Conservation (phyloP, 1,140 invertebrate genomes). For the Lamellibrachia luymesi region DNA sequence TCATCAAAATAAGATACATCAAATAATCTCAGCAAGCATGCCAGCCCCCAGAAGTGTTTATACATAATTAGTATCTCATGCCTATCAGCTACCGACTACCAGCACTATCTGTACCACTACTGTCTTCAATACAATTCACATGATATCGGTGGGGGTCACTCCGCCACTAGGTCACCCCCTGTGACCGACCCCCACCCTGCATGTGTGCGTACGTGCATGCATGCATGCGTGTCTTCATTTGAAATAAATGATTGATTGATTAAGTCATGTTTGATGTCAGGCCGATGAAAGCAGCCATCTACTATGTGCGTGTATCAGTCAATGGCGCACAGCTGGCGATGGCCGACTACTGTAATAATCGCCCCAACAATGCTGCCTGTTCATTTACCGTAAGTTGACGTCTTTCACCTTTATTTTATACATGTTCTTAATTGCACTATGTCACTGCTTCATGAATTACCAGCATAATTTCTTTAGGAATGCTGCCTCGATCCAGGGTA, state of each 20-base stretch:
- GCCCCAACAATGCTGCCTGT: neutral
- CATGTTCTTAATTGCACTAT: neutral
- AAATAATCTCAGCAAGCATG: no score
- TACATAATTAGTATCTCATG: no score
- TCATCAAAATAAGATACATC: no score
- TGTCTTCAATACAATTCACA: no score
- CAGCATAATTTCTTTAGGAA: neutral
- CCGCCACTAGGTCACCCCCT: no score
- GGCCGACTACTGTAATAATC: neutral
- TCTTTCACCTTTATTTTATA: neutral
- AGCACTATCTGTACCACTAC: no score
- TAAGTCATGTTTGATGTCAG: neutral
- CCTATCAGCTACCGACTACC: no score
- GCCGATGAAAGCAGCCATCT: neutral
- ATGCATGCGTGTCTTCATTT: neutral
- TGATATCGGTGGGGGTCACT: no score
- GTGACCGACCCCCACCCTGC: no score
- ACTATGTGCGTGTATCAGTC: neutral
- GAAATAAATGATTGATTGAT: neutral
- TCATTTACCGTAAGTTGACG: neutral
- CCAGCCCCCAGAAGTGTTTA: no score
- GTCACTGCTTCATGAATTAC: neutral
- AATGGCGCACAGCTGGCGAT: neutral
- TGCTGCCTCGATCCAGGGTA: neutral
- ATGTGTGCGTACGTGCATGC: neutral